Base-by-base conservation (phyloP, 2,797 vertebrate genomes). In the Poecilia picta region DNA sequence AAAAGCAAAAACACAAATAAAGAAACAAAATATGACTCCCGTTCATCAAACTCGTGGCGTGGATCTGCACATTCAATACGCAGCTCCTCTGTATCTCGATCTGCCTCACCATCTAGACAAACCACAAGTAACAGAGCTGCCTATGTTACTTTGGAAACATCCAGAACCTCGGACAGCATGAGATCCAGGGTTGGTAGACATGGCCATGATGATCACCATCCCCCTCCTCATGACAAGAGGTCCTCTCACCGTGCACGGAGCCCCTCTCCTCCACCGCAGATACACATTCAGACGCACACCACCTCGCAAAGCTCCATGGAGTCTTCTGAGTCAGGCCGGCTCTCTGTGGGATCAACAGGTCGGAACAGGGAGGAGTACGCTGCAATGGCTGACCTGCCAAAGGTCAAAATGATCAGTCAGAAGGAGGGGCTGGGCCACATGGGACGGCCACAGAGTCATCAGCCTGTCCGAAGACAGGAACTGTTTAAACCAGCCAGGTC, bases 331-430 rank as follows among this genome's bases (percentile, higher is more conserved):
- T 90, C 92, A 0, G 93, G 89, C 0, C 77, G 91, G 25, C 76
- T 89, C 23, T 94, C 92, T 0, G 85, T 51, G 4, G 91, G 93
- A 0, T 97, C 97, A 36, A 92, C 92, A 0, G 97, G 95, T 73
- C 86, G 96, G 85, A 96, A 95, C 86, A 95, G 91, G 90, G 96
- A 97, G 76, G 96, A 97, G 70, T 99, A 99, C 66, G 95, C 95
- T 0, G 41, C 93, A 74, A 88, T 99, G 93, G 98, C 98, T 0
- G 96, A 98, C 80, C 94, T 99, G 82, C 98, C 98, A 1, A 97
- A 95, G 72, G 92, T 96, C 84, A 97, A 96, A 91, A 95, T 91
- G 59, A 93, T 97, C 75, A 71, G 92, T 33, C 96, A 96, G 84
- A 93, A 88, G 68, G 95, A 96, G 7, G 78, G 73, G 68, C 64